phyloP scores from a whole-genome alignment of 2,797 vertebrate genomes.

The Labroides dimidiatus region DNA sequence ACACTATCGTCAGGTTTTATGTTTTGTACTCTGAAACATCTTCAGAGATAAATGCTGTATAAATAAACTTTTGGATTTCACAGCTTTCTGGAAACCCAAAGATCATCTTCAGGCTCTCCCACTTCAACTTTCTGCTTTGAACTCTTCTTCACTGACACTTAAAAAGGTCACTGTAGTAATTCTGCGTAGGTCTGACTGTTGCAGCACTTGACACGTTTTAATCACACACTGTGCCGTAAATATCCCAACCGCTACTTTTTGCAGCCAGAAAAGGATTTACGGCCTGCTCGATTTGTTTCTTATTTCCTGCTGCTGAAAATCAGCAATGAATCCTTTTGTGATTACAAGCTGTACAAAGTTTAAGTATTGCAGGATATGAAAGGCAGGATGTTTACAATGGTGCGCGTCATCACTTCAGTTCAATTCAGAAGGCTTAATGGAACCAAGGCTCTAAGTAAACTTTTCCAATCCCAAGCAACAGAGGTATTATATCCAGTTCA shows the following conservation, averaged over 20 bases:
- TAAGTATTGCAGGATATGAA: constrained; percentile 34
- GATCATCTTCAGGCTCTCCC: too few relatives aligned
- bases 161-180: too few relatives aligned
- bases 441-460: constrained; percentile 12
- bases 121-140: too few relatives aligned
- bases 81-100: too few relatives aligned
- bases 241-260: not conserved
- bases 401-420: constrained; percentile 1
- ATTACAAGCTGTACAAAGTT: constrained; percentile 25
- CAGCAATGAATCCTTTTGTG: constrained; percentile 9
- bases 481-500: constrained; percentile 15
- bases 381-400: constrained; percentile 30
- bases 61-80: too few relatives aligned
- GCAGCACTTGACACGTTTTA: not conserved
- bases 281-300: not conserved
- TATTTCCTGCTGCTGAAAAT: constrained; percentile 10
- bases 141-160: too few relatives aligned
- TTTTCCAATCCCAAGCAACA: not conserved
- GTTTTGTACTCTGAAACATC: too few relatives aligned
- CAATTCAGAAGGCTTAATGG: not conserved
- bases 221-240: not conserved
- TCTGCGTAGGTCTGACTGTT: not conserved
- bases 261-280: not conserved
- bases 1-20: too few relatives aligned
- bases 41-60: too few relatives aligned